A percentile compares a stretch with the other conserved stretches of the same genome.
These are phyloP conservation scores for Danionella cerebrum DNA, from an alignment of 2,113 vertebrate species.

Conservation along the genomic window DNA sequence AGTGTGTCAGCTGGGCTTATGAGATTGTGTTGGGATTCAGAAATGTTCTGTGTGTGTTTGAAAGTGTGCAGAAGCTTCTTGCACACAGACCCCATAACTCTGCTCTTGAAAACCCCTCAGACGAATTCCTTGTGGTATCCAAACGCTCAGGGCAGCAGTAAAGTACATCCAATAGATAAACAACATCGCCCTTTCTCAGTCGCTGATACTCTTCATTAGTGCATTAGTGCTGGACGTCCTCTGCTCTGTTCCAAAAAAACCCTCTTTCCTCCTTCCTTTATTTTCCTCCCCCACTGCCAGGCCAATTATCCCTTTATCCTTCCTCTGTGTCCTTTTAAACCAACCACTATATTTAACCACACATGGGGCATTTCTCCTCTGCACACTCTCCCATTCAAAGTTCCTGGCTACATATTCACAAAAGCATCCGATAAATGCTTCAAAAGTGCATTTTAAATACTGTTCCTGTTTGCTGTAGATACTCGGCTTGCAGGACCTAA, in stretches of 20 bases:
- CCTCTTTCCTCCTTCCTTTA: not conserved
- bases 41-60: conserved; percentile 40
- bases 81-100: not conserved
- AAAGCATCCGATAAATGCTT: not conserved
- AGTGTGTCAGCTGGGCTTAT: not conserved
- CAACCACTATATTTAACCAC: not conserved
- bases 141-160: conserved; percentile 20
- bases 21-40: conserved; percentile 32
- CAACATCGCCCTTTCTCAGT: not conserved
- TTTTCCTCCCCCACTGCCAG: not conserved
- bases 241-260: not conserved
- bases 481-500: conserved; percentile 12
- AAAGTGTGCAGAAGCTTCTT: conserved; percentile 37
- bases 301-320: conserved; percentile 5
- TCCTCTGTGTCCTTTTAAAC: not conserved
- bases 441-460: too few relatives aligned
- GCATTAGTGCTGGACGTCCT: not conserved
- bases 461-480: not conserved
- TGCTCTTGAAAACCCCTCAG: not conserved
- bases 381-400: not conserved
- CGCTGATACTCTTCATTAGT: conserved; percentile 10
- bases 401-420: not conserved
- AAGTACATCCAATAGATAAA: conserved; percentile 20
- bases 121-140: conserved; percentile 23
- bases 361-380: not conserved